Conservation (phyloP, 2,113 vertebrate genomes). For the Lucifuga dentata region DNA sequence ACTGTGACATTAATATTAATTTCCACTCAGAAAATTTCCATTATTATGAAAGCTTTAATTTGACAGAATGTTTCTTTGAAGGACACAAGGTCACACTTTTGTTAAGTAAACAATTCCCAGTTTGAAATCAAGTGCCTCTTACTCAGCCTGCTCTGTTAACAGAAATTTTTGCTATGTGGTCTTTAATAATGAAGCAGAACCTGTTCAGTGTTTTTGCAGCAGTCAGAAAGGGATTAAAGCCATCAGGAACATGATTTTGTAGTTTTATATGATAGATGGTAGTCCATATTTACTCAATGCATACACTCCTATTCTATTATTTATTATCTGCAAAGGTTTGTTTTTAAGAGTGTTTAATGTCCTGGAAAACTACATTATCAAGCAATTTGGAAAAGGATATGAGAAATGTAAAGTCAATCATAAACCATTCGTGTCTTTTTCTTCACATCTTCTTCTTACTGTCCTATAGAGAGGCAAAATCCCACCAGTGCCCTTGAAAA, state of each 20-base stretch:
- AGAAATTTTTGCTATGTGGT: constrained; percentile 32
- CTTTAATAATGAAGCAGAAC: constrained; percentile 34
- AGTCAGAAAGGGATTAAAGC: constrained; percentile 2
- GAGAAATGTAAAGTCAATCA: not conserved
- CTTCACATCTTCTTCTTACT: not conserved
- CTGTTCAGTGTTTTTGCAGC: constrained; percentile 6
- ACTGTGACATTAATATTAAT: constrained; percentile 6
- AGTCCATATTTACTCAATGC: constrained; percentile 24
- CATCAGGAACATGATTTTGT: constrained; percentile 6
- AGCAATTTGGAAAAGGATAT: not conserved
- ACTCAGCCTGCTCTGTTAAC: constrained; percentile 18
- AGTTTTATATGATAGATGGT: constrained; percentile 37
- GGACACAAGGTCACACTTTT: constrained; percentile 15
- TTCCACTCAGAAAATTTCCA: not conserved
- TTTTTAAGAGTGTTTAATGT: not conserved
- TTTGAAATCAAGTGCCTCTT: constrained; percentile 18
- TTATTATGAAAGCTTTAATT: constrained; percentile 8
- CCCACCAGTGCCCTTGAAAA: constrained; percentile 12
- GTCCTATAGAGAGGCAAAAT: constrained; percentile 2
- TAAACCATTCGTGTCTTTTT: too few species aligned
- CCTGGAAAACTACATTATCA: not conserved
- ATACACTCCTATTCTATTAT: not conserved
- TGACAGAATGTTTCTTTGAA: not conserved
- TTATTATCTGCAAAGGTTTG: not conserved
- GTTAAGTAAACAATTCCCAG: not conserved